Evolutionary conservation across 1,140 invertebrate species (phyloP), one percentile per base, ranked within the genome.

Genomic region (Drosophila trapezifrons): DNA sequence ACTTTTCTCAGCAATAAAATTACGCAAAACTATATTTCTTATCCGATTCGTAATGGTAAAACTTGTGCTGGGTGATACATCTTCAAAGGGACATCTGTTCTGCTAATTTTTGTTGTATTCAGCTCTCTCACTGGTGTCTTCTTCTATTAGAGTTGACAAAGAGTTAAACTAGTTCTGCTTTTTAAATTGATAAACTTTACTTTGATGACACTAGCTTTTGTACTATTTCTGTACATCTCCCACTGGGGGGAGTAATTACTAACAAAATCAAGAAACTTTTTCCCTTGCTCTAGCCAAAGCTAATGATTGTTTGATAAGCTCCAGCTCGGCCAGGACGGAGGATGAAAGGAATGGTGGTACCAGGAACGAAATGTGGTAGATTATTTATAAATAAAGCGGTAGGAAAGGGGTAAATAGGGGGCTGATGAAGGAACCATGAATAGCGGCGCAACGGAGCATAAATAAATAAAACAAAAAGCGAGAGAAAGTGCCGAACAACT

Each of bases 241-340:
- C 27, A 25, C n/a, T 17, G n/a, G 42, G 40, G 38, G 51, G 45
- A 18, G 42, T 60, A 84, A 76, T 76, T 70, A 57, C 58, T 57
- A 66, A 76, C 43, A 27, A 77, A 71, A 78, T 77, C 47, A 42
- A 60, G 52, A 78, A 86, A 86, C 43, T 83, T 87, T 76, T 47
- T 67, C 66, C 60, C 76, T 46, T 79, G 55, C 60, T 40, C 42
- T 71, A 62, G 64, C 10, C 62, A 35, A 67, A n/a, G 71, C 83
- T 87, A 89, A 87, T 87, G 83, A 87, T 87, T 89, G 80, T 89
- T 87, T 89, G 76, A 87, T 87, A 72, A 72, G 69, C 65, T 57
- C 51, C 9, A 9, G 0, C n/a, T 15, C 7, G 10, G 0, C n/a
- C 27, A 47, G 25, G 27, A 46, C 7, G n/a, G 12, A 25, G 20